Conservation (phyloP, 1,140 invertebrate species). For the Drosophila lacteicornis region DNA sequence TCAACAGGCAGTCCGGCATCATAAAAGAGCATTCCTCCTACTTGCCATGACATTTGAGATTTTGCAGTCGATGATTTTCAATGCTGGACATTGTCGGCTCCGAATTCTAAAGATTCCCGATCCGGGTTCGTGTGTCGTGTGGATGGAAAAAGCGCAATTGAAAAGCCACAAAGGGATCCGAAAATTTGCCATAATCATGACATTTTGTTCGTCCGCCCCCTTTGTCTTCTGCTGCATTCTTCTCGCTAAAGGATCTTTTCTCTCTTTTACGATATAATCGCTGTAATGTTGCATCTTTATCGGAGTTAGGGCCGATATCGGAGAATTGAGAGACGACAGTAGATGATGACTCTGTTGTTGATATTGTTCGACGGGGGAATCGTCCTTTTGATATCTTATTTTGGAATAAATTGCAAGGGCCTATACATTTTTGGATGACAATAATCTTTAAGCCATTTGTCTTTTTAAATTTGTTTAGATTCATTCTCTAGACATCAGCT, state of each 20-base stretch:
- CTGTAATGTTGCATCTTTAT: constrained; percentile 75
- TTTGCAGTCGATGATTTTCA: constrained; percentile 79
- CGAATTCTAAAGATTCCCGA: constrained; percentile 33
- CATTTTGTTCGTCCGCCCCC: constrained; percentile 47
- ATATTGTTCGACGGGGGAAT: constrained; percentile 23
- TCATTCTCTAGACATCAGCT: background rate
- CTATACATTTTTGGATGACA: background rate
- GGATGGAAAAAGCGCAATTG: constrained; percentile 73
- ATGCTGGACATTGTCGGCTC: constrained; percentile 59
- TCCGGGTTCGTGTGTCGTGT: constrained; percentile 35
- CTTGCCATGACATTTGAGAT: constrained; percentile 74
- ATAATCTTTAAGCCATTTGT: constrained; percentile 1
- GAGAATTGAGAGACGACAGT: constrained; percentile 7
- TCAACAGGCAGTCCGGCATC: constrained; percentile 22
- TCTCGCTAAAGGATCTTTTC: constrained; percentile 23
- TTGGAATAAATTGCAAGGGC: constrained; percentile 9
- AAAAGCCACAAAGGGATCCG: constrained; percentile 68
- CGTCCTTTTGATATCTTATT: constrained; percentile 34
- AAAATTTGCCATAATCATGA: constrained; percentile 83
- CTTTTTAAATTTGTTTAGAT: background rate
- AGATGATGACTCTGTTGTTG: constrained; percentile 58
- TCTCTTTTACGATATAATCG: constrained; percentile 55
- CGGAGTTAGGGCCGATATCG: constrained; percentile 21
- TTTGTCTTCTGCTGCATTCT: constrained; percentile 15
- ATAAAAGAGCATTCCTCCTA: constrained; percentile 56